Percentiles rank a stretch among this genome's conserved stretches.
phyloP scores from a whole-genome alignment of 2,888 invertebrate genomes.

The Sylvicola cinctus region DNA sequence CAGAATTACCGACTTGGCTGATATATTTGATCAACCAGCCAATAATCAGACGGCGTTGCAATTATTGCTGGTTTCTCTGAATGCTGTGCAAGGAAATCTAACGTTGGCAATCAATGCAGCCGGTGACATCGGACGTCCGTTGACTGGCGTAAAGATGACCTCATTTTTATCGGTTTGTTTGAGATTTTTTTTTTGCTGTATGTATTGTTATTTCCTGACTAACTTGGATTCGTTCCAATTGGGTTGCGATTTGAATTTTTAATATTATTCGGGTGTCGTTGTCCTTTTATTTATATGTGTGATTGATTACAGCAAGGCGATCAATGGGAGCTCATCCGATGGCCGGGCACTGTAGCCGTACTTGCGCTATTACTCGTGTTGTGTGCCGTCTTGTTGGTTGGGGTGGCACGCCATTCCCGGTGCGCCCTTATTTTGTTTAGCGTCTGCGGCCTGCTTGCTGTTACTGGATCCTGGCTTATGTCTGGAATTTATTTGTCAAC shows the following conservation, averaged over 20 bases:
- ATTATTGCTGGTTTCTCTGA: slow-evolving; percentile 45
- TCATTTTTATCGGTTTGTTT: slow-evolving; percentile 27
- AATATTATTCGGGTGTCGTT: neutral
- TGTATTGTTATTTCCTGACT: too few relatives aligned
- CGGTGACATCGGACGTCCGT: slow-evolving; percentile 49
- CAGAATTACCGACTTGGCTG: slow-evolving; percentile 48
- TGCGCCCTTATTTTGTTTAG: slow-evolving; percentile 74
- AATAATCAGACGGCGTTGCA: slow-evolving; percentile 58
- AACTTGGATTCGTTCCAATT: too few relatives aligned
- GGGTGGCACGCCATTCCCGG: slow-evolving; percentile 71
- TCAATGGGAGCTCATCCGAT: slow-evolving; percentile 54
- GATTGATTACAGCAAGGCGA: slow-evolving; percentile 39
- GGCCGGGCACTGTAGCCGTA: slow-evolving; percentile 79
- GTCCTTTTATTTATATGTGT: slow-evolving; percentile 5
- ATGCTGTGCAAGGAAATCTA: slow-evolving; percentile 50
- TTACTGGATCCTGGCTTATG: slow-evolving; percentile 75
- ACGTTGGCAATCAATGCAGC: slow-evolving; percentile 55
- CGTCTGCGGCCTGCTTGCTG: slow-evolving; percentile 66
- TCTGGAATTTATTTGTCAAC: slow-evolving; percentile 70
- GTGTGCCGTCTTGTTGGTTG: slow-evolving; percentile 74
- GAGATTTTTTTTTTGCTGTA: neutral
- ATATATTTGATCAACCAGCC: slow-evolving; percentile 56
- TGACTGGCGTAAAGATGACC: slow-evolving; percentile 48
- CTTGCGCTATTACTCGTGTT: slow-evolving; percentile 68
- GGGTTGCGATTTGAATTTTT: neutral